Evolutionary conservation across 2,113 vertebrate species (phyloP).

Genomic region (Malaclemys terrapin): DNA sequence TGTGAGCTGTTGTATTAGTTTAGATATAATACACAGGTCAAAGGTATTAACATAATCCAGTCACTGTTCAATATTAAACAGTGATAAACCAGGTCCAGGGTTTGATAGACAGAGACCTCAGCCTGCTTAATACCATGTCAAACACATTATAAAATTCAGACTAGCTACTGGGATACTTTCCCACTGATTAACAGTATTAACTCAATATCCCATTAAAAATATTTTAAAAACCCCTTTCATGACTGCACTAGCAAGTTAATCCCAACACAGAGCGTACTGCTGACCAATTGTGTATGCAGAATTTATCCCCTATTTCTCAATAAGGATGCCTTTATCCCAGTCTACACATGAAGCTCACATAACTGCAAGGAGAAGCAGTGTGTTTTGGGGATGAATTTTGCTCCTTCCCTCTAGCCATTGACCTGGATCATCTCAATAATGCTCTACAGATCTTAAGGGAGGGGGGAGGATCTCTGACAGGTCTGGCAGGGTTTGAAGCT

Average conservation of each 20-base stretch:
- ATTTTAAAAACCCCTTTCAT: not conserved
- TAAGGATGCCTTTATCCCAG: slow-evolving; percentile 16
- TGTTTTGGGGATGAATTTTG: not conserved
- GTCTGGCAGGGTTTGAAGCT: not conserved
- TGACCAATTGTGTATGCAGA: accelerated
- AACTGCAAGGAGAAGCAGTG: not conserved
- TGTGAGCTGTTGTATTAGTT: too few species aligned
- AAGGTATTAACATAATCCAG: too few species aligned
- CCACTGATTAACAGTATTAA: too few species aligned
- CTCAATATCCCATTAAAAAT: not conserved
- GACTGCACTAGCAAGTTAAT: not conserved
- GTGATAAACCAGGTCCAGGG: too few species aligned
- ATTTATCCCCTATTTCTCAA: not conserved
- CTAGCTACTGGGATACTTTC: too few species aligned
- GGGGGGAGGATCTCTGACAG: not conserved
- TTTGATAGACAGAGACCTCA: too few species aligned
- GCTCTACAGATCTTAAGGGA: not conserved
- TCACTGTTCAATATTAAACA: too few species aligned
- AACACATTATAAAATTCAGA: too few species aligned
- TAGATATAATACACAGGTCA: too few species aligned
- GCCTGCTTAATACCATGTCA: too few species aligned
- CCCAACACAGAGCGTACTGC: not conserved
- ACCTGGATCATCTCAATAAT: not conserved
- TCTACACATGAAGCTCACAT: not conserved
- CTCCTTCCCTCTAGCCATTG: not conserved